A percentile compares a stretch with the other conserved stretches of the same genome.
These are phyloP conservation scores for Furnarius figulus DNA, from an alignment of 2,113 vertebrate genomes.

Conservation along the genomic window DNA sequence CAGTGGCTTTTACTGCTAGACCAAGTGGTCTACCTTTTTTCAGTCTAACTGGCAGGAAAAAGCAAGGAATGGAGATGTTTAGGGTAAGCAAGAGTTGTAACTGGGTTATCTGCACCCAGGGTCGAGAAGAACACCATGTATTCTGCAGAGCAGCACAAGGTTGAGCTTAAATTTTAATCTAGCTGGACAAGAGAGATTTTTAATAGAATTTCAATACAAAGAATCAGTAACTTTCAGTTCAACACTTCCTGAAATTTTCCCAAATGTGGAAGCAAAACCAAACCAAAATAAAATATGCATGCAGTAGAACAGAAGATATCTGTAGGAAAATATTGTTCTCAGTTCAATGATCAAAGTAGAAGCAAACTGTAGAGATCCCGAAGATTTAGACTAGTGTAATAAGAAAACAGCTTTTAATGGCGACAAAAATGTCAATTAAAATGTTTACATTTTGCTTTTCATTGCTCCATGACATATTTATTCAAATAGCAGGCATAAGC, in stretches of 20 bases:
- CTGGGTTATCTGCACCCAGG: background rate
- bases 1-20: background rate
- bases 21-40: accelerated
- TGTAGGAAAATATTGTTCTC: background rate
- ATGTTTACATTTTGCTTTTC: background rate
- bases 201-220: background rate
- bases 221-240: background rate
- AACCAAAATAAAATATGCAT: background rate
- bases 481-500: background rate
- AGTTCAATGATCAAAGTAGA: background rate
- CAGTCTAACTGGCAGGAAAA: background rate
- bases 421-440: background rate
- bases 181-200: background rate
- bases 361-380: background rate
- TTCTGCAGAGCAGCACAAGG: background rate
- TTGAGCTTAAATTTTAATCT: background rate
- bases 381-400: background rate
- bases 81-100: background rate
- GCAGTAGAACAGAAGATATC: background rate
- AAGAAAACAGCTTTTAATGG: background rate
- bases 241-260: background rate
- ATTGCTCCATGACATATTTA: background rate
- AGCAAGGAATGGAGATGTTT: background rate
- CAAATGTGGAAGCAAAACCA: background rate
- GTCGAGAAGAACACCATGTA: background rate